Evolutionary conservation across 2,113 vertebrate genomes (phyloP).

Genomic region (Euleptes europaea): DNA sequence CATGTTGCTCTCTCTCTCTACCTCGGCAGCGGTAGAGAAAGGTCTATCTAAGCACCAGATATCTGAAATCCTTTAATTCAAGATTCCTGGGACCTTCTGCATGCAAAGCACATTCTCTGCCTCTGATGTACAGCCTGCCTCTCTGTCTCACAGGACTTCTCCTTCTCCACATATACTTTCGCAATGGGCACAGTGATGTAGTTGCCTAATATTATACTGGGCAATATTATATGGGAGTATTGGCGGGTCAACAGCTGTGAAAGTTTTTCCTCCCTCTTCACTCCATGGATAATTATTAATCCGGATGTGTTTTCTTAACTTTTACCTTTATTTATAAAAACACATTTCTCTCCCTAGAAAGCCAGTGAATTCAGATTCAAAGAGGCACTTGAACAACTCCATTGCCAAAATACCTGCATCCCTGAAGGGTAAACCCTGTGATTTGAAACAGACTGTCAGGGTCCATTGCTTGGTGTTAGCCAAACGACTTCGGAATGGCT

Average conservation of each 20-base stretch:
- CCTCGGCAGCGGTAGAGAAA: no score
- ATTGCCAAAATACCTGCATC: slow-evolving; percentile 1
- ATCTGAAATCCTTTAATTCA: no score
- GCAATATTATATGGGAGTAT: slow-evolving; percentile 51
- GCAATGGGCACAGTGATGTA: slow-evolving; percentile 49
- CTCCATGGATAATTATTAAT: slow-evolving; percentile 53
- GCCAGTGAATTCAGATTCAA: slow-evolving; percentile 33
- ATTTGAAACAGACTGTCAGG: neutral
- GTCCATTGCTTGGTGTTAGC: neutral
- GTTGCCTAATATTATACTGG: slow-evolving; percentile 50
- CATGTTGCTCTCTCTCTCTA: no score
- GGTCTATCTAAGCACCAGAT: no score
- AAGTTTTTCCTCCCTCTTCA: slow-evolving; percentile 6
- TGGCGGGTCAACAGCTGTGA: slow-evolving; percentile 53
- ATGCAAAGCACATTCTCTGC: no score
- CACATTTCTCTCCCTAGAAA: neutral
- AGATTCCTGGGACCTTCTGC: no score
- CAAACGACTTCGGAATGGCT: slow-evolving; percentile 25
- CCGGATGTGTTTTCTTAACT: slow-evolving; percentile 41
- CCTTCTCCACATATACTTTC: slow-evolving; percentile 44
- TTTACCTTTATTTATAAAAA: slow-evolving; percentile 51
- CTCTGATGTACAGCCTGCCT: no score
- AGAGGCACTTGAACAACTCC: slow-evolving; percentile 36
- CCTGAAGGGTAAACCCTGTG: slow-evolving; percentile 6
- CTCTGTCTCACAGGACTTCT: no score